Conservation (phyloP, 2,113 vertebrate genomes). For the Tricholaema leucomelas region DNA sequence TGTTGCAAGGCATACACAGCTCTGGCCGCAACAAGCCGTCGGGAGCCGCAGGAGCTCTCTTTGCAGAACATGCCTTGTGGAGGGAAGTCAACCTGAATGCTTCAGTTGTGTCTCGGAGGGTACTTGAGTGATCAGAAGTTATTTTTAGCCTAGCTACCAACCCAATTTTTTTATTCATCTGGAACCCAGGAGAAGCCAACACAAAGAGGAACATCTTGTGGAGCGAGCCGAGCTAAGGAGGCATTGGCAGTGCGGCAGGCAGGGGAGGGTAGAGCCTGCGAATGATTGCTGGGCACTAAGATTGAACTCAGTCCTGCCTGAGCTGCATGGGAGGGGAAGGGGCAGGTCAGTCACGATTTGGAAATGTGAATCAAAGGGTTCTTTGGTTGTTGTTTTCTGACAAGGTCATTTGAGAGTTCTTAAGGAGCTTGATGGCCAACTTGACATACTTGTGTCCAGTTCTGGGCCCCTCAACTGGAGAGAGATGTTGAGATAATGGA, state of each 20-base stretch:
- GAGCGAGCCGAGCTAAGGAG: neutral
- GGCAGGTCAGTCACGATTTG: constrained; percentile 25
- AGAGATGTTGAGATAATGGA: no score
- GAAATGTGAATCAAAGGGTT: constrained; percentile 59
- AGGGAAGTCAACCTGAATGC: neutral
- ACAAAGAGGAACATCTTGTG: neutral
- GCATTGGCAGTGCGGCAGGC: neutral
- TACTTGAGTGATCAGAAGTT: neutral
- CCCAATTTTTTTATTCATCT: neutral
- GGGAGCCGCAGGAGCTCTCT: neutral
- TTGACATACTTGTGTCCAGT: no score
- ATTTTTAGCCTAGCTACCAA: neutral
- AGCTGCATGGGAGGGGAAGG: constrained; percentile 8
- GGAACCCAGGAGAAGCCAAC: neutral
- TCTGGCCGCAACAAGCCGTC: neutral
- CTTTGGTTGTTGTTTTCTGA: neutral
- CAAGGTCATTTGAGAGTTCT: constrained; percentile 42
- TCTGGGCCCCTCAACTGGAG: no score
- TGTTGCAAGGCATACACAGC: neutral
- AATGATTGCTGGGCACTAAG: constrained; percentile 30
- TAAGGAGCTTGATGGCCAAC: constrained; percentile 7
- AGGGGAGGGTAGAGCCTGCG: neutral
- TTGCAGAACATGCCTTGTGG: neutral
- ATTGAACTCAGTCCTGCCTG: constrained; percentile 28
- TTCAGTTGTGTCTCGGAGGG: neutral